Evolutionary conservation across 2,797 vertebrate genomes (phyloP).

Genomic region (Thalassophryne amazonica): DNA sequence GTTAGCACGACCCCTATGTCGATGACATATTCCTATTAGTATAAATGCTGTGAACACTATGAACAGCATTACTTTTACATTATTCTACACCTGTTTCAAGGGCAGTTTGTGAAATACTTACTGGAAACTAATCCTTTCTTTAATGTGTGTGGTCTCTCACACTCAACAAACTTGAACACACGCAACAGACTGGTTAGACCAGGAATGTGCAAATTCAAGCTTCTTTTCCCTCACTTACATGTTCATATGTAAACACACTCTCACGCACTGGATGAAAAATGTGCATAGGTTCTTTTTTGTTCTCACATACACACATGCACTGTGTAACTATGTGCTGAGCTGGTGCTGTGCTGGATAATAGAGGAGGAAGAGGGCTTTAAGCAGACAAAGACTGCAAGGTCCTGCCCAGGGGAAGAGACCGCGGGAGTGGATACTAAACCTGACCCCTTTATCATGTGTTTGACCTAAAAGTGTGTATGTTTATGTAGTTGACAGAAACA

Average conservation of each 20-base stretch:
- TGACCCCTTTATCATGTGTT: constrained; percentile 28
- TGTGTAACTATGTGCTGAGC: constrained; percentile 54
- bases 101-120: background rate
- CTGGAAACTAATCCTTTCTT: background rate
- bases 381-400: constrained; percentile 66
- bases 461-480: constrained; percentile 12
- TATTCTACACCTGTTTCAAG: background rate
- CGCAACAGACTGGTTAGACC: constrained; percentile 7
- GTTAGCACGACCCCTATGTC: background rate
- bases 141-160: constrained; percentile 58
- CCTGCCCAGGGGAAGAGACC: constrained; percentile 69
- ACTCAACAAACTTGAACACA: too few relatives aligned
- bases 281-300: background rate
- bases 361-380: constrained; percentile 67
- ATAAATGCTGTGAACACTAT: background rate
- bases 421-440: constrained; percentile 57
- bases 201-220: constrained; percentile 20
- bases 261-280: constrained; percentile 2
- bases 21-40: background rate
- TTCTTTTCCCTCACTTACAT: background rate
- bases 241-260: constrained; percentile 10
- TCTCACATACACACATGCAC: background rate
- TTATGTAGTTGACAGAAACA: constrained; percentile 14
- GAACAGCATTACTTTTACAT: too few relatives aligned
- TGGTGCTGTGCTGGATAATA: constrained; percentile 49